Base-by-base conservation (phyloP, 2,888 invertebrate genomes). In the Drosophila anomelani region DNA sequence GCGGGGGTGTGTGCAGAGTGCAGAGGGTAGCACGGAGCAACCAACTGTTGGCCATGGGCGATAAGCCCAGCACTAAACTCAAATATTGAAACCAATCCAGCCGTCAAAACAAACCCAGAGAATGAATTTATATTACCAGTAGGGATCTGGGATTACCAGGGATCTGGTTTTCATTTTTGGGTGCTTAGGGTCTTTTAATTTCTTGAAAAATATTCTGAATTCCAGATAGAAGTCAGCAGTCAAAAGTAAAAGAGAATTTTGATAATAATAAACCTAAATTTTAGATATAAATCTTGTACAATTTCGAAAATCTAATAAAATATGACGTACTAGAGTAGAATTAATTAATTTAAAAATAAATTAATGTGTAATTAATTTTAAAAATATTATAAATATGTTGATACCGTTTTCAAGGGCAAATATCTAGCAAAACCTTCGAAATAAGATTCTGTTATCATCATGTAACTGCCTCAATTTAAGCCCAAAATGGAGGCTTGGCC, bases 11-110 rank as follows among this genome's bases (percentile, higher is more conserved):
- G 51, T 34, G 51, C 9, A 20, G 51, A 34, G 51, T 20, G 51
- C 34, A 43, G 34, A 23, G 23, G 23, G 23, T 46, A 15, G 44
- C 26, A 12, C 53, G 29, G 56, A 44, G 57, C 51, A 43, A 66
- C 46, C 68, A 53, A 70, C 47, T 68, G 53, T 51, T 57, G 71
- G 62, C 55, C 60, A 43, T 53, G 53, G 54, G 29, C 44, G 67
- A 67, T 67, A 67, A 64, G 67, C 39, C 39, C 23, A 44, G 61
- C 34, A 55, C 63, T 39, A 60, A 36, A 34, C 8, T 47, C 43
- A 51, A 60, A 61, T 61, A 61, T 44, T 41, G 17, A 38, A 61
- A 20, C 8, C 38, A n/a, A 20, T n/a, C 36, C 36, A 49, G 49
- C 23, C 43, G 29, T 38, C 56, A 38, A 56, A 46, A 29, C 5